A percentile compares a stretch with the other conserved stretches of the same genome.
phyloP scores from a whole-genome alignment of 2,888 invertebrate species.

The Epistrophella euchroma region DNA sequence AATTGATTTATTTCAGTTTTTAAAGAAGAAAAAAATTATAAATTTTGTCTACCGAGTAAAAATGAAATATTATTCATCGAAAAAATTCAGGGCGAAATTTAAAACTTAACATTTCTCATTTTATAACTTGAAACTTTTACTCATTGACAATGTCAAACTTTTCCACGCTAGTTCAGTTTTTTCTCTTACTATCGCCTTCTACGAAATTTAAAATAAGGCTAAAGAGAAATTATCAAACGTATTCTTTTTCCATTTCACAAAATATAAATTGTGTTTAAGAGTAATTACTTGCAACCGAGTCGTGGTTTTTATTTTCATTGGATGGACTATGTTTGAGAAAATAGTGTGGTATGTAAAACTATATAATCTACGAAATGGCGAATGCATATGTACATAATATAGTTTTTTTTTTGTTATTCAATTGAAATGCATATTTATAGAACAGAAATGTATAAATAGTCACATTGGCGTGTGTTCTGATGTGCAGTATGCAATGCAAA shows the following conservation, averaged over 20 bases:
- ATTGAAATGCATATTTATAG: conserved; percentile 26
- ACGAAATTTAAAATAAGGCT: no score
- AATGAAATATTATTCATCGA: no score
- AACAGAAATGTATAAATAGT: conserved; percentile 19
- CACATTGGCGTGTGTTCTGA: conserved; percentile 10
- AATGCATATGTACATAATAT: not conserved
- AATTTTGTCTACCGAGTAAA: no score
- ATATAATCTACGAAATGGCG: not conserved
- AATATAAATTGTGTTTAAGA: not conserved
- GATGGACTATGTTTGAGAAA: not conserved
- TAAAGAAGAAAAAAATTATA: no score
- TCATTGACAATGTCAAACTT: no score
- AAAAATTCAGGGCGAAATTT: no score
- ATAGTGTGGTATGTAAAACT: not conserved
- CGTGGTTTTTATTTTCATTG: not conserved
- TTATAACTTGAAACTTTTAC: no score
- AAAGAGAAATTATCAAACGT: not conserved
- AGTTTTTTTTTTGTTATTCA: not conserved
- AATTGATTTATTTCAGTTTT: no score
- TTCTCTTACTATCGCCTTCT: no score
- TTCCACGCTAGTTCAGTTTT: no score
- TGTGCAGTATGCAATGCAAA: conserved; percentile 16
- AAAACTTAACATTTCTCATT: no score
- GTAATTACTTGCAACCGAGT: not conserved
- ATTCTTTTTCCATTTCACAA: not conserved